Percentiles rank a stretch among this genome's conserved stretches.
phyloP scores from a whole-genome alignment of 2,888 invertebrate genomes.

The Rambutsinella grinnellia region DNA sequence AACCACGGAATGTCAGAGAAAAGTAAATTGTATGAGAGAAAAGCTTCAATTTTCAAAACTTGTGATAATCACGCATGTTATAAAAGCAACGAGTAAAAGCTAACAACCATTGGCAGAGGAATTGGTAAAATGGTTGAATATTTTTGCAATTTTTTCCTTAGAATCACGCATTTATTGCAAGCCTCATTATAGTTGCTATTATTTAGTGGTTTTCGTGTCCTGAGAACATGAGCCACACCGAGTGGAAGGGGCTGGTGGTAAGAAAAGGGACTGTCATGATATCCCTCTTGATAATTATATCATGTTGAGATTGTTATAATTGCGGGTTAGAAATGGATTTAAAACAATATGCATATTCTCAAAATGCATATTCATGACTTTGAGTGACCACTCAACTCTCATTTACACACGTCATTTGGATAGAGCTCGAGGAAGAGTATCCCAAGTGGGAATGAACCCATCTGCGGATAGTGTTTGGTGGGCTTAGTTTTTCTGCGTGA shows the following conservation, averaged over 20 bases:
- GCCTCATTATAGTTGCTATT: conserved; percentile 6
- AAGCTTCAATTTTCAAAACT: background rate
- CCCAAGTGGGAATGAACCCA: no score
- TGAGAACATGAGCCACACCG: conserved; percentile 30
- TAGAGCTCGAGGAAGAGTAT: no score
- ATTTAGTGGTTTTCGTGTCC: conserved; percentile 1
- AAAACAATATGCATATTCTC: background rate
- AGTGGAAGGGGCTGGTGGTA: background rate
- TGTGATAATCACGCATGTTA: background rate
- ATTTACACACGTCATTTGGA: no score
- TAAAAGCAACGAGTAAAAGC: background rate
- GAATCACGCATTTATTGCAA: conserved; percentile 10
- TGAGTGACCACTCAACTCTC: background rate
- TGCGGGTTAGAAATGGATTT: conserved; percentile 43
- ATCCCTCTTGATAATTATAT: conserved; percentile 44
- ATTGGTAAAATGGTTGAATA: no score
- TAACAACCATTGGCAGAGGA: background rate
- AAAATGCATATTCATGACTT: background rate
- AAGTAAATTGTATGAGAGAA: background rate
- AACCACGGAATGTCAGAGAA: background rate
- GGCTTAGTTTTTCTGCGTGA: no score
- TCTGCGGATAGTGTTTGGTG: no score
- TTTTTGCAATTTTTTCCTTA: background rate
- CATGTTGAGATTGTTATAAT: conserved; percentile 37
- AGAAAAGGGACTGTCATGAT: conserved; percentile 34